Base-by-base conservation (phyloP, 2,113 vertebrate genomes). In the Brachyhypopomus occidentalis region DNA sequence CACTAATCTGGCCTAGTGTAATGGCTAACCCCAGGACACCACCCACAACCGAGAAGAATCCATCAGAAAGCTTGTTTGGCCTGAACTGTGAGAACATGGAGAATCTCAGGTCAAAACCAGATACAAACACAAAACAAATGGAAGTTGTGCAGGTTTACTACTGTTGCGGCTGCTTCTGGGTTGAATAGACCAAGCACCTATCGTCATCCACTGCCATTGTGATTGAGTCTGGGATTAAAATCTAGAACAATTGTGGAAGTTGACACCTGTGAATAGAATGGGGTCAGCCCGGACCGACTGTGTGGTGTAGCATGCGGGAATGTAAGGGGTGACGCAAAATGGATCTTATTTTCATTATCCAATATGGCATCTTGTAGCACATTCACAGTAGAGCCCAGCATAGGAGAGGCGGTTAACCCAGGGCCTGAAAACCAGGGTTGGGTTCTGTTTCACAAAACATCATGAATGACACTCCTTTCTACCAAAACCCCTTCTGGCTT, bases 1-100 rank as follows among this genome's bases (percentile, higher is more conserved):
- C 20, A n/a, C 6, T 70, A 70, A 25, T 52, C 77, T 27, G 48
- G 48, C 12, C n/a, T 27, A 78, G 14, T 69, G n/a, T 59, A 78
- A 77, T 77, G 25, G 62, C 25, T 77, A 77, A 77, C 45, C 22
- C n/a, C 22, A 11, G 1, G 12, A 23, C 27, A 48, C 2, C 62
- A 56, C 20, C 66, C 25, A 67, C 6, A 67, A 19, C 66, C 55
- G 55, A 25, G 9, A 9, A 34, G 52, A 64, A 52, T 20, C 12
- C 36, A 20, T 22, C 1, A 3, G 38, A 34, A 70, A 69, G 20
- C 34, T 17, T 38, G 19, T 38, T 17, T 69, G 66, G 7, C 38
- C 27, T 23, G 66, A 70, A 38, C 12, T 4, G 45, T 52, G 45
- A 52, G 45, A 52, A 52, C 12, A 52, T 11, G 12, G 45, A 9